Evolutionary conservation across 2,888 invertebrate species (phyloP).

Genomic region (Plagiodera versicolora): DNA sequence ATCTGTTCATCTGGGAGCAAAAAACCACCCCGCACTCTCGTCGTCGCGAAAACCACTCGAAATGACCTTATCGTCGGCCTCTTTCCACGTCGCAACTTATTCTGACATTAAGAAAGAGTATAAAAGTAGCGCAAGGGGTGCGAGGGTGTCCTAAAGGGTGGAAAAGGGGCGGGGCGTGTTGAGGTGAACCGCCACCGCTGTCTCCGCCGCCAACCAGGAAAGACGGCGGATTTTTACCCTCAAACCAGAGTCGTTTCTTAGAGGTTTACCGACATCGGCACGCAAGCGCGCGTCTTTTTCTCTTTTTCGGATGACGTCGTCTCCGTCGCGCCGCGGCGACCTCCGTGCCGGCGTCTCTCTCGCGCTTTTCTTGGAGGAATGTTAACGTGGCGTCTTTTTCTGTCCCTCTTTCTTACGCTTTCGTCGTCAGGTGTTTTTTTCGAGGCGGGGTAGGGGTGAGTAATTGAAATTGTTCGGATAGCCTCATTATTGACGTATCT

Average conservation of each 20-base stretch:
- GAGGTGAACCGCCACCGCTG: constrained; percentile 58
- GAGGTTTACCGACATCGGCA: constrained; percentile 56
- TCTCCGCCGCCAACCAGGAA: constrained; percentile 58
- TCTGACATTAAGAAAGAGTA: constrained; percentile 56
- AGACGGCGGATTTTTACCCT: constrained; percentile 59
- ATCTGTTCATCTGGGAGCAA: too few relatives aligned
- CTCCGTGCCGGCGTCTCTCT: constrained; percentile 22
- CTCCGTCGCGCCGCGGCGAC: constrained; percentile 27
- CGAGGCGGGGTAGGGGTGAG: too few relatives aligned
- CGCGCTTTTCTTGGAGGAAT: constrained; percentile 40
- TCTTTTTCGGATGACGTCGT: constrained; percentile 44
- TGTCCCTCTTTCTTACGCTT: constrained; percentile 36
- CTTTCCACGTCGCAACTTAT: constrained; percentile 54
- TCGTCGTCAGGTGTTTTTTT: constrained; percentile 34
- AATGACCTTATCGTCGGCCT: constrained; percentile 41
- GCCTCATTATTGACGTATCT: constrained; percentile 24
- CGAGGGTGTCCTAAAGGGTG: constrained; percentile 46
- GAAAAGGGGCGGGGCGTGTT: constrained; percentile 55
- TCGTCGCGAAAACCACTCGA: constrained; percentile 29
- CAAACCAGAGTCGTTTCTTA: constrained; percentile 58
- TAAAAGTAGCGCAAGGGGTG: constrained; percentile 52
- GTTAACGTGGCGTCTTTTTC: constrained; percentile 42
- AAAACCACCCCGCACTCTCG: constrained; percentile 26
- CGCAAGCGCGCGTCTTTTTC: constrained; percentile 53
- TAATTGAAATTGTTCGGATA: constrained; percentile 26